phyloP scores from a whole-genome alignment of 1,140 invertebrate genomes.

The Heliconius melpomene region DNA sequence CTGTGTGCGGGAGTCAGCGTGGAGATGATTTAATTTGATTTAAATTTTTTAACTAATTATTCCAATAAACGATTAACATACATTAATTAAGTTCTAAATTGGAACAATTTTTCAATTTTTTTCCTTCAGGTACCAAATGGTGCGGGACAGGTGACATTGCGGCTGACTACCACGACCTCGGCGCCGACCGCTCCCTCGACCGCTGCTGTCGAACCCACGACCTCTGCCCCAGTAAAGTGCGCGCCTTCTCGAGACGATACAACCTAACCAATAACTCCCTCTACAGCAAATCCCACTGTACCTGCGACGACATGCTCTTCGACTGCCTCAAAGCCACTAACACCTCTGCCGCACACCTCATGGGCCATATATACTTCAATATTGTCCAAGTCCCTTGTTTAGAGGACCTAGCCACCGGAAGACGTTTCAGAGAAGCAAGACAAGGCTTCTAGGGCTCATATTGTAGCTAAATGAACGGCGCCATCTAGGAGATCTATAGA shows the following conservation, averaged over 20 bases:
- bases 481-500: conserved; percentile 53
- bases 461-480: conserved; percentile 59
- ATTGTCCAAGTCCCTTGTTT: conserved; percentile 90
- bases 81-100: no score
- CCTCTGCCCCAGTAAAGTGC: conserved; percentile 87
- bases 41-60: no score
- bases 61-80: no score
- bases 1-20: no score
- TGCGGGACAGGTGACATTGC: conserved; percentile 93
- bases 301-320: conserved; percentile 91
- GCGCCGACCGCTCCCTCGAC: conserved; percentile 86
- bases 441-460: conserved; percentile 67
- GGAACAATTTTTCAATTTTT: neutral
- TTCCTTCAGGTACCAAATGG: conserved; percentile 90
- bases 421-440: conserved; percentile 72
- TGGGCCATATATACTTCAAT: conserved; percentile 95
- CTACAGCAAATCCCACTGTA: conserved; percentile 94
- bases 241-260: conserved; percentile 87
- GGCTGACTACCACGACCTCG: conserved; percentile 90
- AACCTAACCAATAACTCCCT: conserved; percentile 91
- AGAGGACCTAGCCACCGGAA: conserved; percentile 80
- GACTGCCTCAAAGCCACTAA: conserved; percentile 89
- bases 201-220: conserved; percentile 93
- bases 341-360: conserved; percentile 86
- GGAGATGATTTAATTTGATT: no score